Conservation (phyloP, 2,797 vertebrate genomes). For the Florisuga fusca region DNA sequence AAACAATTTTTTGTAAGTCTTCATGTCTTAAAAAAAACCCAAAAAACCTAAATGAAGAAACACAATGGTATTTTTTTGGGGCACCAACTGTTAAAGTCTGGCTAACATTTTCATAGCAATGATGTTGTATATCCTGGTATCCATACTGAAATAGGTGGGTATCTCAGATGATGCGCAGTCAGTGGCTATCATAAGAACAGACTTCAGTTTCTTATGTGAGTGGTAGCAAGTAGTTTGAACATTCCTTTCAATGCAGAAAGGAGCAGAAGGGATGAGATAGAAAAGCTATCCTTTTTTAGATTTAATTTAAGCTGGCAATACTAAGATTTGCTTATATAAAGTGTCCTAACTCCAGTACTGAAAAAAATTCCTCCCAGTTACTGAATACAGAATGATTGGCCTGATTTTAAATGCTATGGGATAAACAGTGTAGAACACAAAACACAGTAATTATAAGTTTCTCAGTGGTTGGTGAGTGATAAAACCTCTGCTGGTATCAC, state of each 20-base stretch:
- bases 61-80: not conserved
- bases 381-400: not conserved
- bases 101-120: not conserved
- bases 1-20: not conserved
- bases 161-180: not conserved
- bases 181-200: not conserved
- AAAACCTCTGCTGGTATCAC: constrained; percentile 19
- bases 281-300: not conserved
- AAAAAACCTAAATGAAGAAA: too few relatives aligned
- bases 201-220: not conserved
- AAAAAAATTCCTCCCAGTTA: not conserved
- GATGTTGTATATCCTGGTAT: not conserved
- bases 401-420: not conserved
- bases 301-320: not conserved
- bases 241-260: not conserved
- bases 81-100: not conserved
- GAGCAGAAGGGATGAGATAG: not conserved
- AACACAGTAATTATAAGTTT: not conserved
- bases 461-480: not conserved
- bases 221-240: not conserved
- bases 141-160: not conserved
- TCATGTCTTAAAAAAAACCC: not conserved
- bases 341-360: not conserved
- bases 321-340: not conserved
- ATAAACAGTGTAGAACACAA: not conserved